Percentiles rank a stretch among this genome's conserved stretches.
phyloP scores from a whole-genome alignment of 2,113 vertebrate species.

The Oenanthe oenanthe region DNA sequence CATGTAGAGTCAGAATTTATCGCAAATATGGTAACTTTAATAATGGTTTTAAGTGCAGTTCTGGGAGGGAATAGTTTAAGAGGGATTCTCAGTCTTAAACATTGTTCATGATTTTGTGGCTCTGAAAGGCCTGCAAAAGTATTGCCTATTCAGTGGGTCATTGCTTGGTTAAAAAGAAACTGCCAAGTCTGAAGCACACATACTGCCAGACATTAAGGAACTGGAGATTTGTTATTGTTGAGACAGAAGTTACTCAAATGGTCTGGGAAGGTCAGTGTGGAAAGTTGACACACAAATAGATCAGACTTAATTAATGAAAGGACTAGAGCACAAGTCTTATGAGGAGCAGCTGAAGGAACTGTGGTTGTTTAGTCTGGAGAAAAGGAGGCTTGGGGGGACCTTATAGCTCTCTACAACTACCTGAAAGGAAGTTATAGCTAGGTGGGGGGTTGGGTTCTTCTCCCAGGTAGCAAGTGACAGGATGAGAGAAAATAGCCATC shows the following conservation, averaged over 20 bases:
- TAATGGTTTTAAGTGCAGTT: neutral
- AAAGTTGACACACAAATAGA: neutral
- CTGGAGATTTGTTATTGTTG: neutral
- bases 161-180: neutral
- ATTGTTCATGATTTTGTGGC: neutral
- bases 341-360: neutral
- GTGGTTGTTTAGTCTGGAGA: neutral
- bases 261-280: fast-evolving
- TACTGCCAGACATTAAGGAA: neutral
- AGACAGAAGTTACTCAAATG: neutral
- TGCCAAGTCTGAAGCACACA: fast-evolving
- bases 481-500: neutral
- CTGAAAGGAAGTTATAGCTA: neutral
- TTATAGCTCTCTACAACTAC: neutral
- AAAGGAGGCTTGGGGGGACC: neutral
- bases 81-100: neutral
- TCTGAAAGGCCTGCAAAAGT: neutral
- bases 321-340: neutral
- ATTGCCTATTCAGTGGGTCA: neutral
- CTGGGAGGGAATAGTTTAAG: neutral
- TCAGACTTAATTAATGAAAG: neutral
- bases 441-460: neutral
- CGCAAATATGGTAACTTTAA: neutral
- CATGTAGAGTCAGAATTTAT: neutral
- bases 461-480: neutral